A percentile compares a stretch with the other conserved stretches of the same genome.
phyloP scores from a whole-genome alignment of 2,888 invertebrate genomes.

The Dryococelus australis region DNA sequence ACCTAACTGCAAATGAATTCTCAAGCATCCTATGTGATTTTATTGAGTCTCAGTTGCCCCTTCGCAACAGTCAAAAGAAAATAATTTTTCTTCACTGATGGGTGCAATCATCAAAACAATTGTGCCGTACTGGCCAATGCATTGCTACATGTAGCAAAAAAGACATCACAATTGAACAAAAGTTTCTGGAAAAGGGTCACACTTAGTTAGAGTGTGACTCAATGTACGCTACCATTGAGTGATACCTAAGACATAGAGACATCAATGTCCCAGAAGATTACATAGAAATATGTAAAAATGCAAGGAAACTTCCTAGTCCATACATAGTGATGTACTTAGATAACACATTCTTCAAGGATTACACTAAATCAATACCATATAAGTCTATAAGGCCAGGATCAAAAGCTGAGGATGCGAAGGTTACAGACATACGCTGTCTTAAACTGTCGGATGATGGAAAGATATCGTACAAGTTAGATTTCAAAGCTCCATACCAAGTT shows the following conservation, averaged over 20 bases:
- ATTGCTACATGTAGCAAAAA: not conserved
- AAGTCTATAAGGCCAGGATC: no score
- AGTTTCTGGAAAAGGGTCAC: not conserved
- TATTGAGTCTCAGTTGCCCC: constrained; percentile 5
- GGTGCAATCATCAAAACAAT: constrained; percentile 13
- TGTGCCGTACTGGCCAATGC: not conserved
- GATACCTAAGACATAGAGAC: not conserved
- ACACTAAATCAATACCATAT: not conserved
- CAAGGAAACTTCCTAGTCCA: constrained; percentile 3
- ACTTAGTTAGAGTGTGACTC: not conserved
- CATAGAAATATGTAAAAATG: not conserved
- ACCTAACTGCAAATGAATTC: constrained; percentile 5
- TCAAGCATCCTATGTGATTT: not conserved
- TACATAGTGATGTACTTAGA: not conserved
- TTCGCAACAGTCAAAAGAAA: not conserved
- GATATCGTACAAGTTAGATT: not conserved
- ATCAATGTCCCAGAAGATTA: not conserved
- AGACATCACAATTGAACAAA: not conserved
- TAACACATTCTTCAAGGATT: not conserved
- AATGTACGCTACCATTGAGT: not conserved
- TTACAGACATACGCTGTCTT: not conserved
- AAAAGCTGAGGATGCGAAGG: not conserved
- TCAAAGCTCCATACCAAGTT: not conserved
- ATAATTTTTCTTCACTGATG: constrained; percentile 17
- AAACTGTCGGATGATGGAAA: not conserved